Conservation (phyloP, 2,797 vertebrate genomes). For the Darevskia nairensis region DNA sequence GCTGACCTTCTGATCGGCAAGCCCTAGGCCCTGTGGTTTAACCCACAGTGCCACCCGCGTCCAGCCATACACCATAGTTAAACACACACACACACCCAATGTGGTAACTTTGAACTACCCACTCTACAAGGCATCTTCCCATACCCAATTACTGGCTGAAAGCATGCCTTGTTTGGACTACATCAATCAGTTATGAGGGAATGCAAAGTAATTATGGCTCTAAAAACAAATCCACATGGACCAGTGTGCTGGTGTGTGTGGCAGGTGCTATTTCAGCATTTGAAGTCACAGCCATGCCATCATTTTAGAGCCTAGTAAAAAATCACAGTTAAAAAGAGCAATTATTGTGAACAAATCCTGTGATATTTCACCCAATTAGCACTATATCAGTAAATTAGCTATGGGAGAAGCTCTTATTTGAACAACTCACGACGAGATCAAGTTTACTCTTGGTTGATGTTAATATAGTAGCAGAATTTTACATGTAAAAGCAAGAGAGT, state of each 20-base stretch:
- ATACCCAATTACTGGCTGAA: background rate
- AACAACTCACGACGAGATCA: background rate
- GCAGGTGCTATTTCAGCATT: background rate
- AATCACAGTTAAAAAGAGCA: background rate
- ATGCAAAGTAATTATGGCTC: background rate
- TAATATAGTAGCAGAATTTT: background rate
- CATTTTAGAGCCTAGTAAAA: background rate
- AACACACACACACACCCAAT: background rate
- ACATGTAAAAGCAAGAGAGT: background rate
- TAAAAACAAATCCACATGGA: background rate
- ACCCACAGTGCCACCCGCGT: no score
- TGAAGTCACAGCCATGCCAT: background rate
- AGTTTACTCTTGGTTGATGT: background rate
- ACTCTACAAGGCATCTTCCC: accelerated
- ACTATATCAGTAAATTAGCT: background rate
- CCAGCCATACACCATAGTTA: background rate
- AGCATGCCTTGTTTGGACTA: background rate
- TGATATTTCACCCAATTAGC: background rate
- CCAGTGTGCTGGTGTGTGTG: background rate
- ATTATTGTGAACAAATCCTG: background rate
- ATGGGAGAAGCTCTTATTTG: background rate
- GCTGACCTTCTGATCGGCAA: no score
- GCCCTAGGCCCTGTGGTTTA: no score
- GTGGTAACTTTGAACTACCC: background rate
- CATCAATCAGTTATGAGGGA: background rate